Conservation (phyloP, 2,888 invertebrate species). For the Cerastis rubricosa region DNA sequence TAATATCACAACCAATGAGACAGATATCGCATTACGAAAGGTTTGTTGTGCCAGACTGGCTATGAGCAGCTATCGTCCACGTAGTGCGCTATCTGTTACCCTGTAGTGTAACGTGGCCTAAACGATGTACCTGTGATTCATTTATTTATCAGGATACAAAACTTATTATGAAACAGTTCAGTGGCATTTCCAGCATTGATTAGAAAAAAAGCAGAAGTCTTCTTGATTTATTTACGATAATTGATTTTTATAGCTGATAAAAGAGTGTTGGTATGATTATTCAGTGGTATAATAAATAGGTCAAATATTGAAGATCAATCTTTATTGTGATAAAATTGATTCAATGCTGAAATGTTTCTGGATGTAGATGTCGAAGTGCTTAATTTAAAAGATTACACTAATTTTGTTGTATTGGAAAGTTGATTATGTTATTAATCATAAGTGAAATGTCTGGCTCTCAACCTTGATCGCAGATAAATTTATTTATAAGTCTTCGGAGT, state of each 20-base stretch:
- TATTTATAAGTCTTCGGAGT: constrained; percentile 65
- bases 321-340: constrained; percentile 21
- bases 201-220: not conserved
- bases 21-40: constrained; percentile 34
- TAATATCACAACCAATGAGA: constrained; percentile 64
- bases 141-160: constrained; percentile 64
- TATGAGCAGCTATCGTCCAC: constrained; percentile 8
- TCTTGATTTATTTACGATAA: not conserved
- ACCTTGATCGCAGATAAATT: constrained; percentile 68
- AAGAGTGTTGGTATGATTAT: not conserved
- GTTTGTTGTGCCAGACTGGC: constrained; percentile 3
- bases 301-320: constrained; percentile 20
- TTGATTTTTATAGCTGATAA: not conserved
- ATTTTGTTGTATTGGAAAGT: constrained; percentile 62
- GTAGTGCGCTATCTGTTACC: constrained; percentile 50
- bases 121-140: constrained; percentile 69
- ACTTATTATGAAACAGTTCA: constrained; percentile 49
- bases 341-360: constrained; percentile 64
- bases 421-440: constrained; percentile 71
- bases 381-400: constrained; percentile 59
- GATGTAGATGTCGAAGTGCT: constrained; percentile 58
- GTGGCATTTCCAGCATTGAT: constrained; percentile 63
- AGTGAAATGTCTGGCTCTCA: constrained; percentile 81
- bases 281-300: not conserved
- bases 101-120: constrained; percentile 65